Base-by-base conservation (phyloP, 2,888 invertebrate genomes). In the Formica aserva region DNA sequence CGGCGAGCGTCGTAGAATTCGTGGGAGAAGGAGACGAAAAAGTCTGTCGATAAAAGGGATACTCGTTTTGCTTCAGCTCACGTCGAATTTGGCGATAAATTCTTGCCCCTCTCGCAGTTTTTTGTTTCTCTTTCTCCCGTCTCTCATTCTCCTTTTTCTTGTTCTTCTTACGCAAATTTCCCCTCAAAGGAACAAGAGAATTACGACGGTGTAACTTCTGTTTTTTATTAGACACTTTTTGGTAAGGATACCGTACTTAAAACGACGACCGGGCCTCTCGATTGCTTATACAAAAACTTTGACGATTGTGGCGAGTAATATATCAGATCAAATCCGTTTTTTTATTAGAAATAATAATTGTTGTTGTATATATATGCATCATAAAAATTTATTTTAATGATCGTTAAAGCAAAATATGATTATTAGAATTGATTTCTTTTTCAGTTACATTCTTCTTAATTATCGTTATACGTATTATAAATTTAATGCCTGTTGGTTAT, bases 11-110 rank as follows among this genome's bases (percentile, higher is more conserved):
- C 83, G 85, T 88, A 85, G 89, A 89, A 69, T 84, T 82, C 63
- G 69, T 69, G 18, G 72, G 32, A 72, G 81, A 69, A 75, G 55
- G 66, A 75, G 66, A 62, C 9, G 48, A 62, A 77, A 65, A 82
- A 82, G 82, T 86, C 65, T 78, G 63, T 71, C 88, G 89, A 89
- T 88, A 89, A 89, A 89, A 84, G 74, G 75, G 75, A 86, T n/a
- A 52, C 85, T 85, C 86, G 83, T 86, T 86, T 86, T 32, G 69
- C 72, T 88, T 85, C 85, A 83, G 69, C 35, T 86, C 86, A 76
- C 84, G 85, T 88, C 84, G 85, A 85, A 74, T 88, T 85, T 75
- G 18, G 65, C 52, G 69, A 89, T 86, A 85, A 89, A 86, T 86
- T 78, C 67, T 35, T 18, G 35, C 55, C 29, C 65, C 65, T 55